phyloP scores from a whole-genome alignment of 2,797 vertebrate species.

The Holocentrus rufus region DNA sequence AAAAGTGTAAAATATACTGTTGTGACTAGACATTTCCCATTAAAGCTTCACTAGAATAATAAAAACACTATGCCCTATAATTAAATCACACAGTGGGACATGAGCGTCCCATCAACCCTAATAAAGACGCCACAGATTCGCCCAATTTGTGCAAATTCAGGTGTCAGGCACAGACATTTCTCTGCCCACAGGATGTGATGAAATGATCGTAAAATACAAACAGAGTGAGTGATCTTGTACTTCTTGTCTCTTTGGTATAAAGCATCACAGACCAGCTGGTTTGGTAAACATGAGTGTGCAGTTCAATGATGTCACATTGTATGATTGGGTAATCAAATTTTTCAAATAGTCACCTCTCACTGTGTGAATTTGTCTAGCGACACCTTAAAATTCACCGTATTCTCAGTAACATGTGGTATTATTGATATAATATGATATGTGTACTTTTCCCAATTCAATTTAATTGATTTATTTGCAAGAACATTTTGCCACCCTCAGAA shows the following conservation, averaged over 20 bases:
- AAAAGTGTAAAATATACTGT: constrained; percentile 5
- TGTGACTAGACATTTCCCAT: not conserved
- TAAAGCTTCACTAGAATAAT: constrained; percentile 23
- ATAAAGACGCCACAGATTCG: too few relatives aligned
- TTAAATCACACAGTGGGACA: not conserved
- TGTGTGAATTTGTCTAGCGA: constrained; percentile 7
- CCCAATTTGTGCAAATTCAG: not conserved
- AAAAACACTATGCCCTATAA: not conserved
- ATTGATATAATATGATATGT: not conserved
- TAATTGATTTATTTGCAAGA: too few relatives aligned
- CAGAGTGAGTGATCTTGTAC: too few relatives aligned
- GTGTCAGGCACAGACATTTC: not conserved
- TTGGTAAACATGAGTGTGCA: not conserved
- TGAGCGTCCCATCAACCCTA: too few relatives aligned
- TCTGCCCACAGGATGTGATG: too few relatives aligned
- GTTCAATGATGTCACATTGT: not conserved
- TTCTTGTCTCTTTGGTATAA: too few relatives aligned
- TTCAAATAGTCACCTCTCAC: not conserved
- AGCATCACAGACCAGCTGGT: constrained; percentile 2
- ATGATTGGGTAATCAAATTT: not conserved
- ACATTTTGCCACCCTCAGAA: too few relatives aligned
- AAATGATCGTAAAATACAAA: too few relatives aligned
- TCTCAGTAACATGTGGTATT: constrained; percentile 2
- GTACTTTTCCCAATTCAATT: too few relatives aligned
- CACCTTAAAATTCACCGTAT: not conserved